A percentile compares a stretch with the other conserved stretches of the same genome.
These are phyloP conservation scores for Platycnemis pennipes DNA, from an alignment of 2,888 invertebrate genomes.

Conservation along the genomic window DNA sequence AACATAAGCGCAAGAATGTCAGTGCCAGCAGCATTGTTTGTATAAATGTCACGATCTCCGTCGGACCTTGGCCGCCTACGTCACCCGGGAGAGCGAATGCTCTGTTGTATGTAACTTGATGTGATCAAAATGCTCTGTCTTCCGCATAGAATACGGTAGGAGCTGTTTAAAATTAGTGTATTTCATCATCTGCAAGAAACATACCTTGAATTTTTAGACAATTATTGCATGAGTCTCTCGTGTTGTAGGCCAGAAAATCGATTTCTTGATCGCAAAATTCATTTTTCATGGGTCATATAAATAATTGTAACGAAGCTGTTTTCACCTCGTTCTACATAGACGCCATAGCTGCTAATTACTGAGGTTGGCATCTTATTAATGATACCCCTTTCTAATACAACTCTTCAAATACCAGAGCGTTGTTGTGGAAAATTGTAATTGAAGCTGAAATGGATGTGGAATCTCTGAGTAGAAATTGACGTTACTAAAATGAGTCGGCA, in stretches of 20 bases:
- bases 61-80: constrained; percentile 53
- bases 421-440: background rate
- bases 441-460: no score
- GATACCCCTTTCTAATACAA: background rate
- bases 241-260: no score
- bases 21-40: constrained; percentile 1
- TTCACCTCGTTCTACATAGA: background rate
- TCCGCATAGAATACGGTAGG: background rate
- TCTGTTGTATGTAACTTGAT: background rate
- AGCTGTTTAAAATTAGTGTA: background rate
- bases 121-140: background rate
- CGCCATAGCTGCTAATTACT: no score
- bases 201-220: no score
- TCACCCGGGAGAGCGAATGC: background rate
- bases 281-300: no score
- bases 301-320: background rate
- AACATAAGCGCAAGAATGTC: constrained; percentile 25
- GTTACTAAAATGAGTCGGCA: no score
- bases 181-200: background rate
- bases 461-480: no score
- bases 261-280: no score
- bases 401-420: no score
- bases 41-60: constrained; percentile 57
- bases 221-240: background rate
- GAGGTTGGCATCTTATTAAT: no score